Conservation (phyloP, 2,797 vertebrate genomes). For the Typhlichthys subterraneus region DNA sequence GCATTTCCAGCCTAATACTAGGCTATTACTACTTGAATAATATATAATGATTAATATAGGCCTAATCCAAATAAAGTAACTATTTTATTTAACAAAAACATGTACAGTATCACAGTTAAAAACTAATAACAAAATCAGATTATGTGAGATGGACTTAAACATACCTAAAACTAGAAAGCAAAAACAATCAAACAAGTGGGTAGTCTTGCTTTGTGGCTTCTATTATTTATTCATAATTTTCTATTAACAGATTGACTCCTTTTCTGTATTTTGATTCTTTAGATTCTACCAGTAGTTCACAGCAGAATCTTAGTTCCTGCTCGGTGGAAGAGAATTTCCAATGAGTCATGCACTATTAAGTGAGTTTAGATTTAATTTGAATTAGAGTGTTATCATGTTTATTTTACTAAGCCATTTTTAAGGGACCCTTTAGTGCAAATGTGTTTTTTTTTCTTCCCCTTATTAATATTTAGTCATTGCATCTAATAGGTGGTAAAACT, state of each 20-base stretch:
- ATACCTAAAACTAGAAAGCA: no score
- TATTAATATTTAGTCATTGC: neutral
- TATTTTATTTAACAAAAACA: no score
- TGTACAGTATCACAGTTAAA: no score
- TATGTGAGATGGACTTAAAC: no score
- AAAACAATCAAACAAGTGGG: neutral
- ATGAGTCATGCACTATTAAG: slow-evolving; percentile 75
- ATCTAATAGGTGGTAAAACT: neutral
- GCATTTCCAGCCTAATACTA: no score
- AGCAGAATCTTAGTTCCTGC: slow-evolving; percentile 77
- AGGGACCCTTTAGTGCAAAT: neutral
- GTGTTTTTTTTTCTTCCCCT: neutral
- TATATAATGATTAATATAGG: no score
- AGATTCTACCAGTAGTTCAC: slow-evolving; percentile 82
- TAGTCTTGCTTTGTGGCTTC: neutral
- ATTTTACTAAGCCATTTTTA: neutral
- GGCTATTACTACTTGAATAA: no score
- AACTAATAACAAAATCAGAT: no score
- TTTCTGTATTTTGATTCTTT: slow-evolving; percentile 11
- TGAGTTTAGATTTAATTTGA: slow-evolving; percentile 55
- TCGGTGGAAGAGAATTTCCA: slow-evolving; percentile 74
- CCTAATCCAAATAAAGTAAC: no score
- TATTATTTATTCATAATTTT: neutral
- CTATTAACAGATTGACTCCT: neutral
- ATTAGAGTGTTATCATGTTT: neutral